These are phyloP conservation scores for Chrysodeixis includens DNA, from an alignment of 2,888 invertebrate species.

Conservation along the genomic window DNA sequence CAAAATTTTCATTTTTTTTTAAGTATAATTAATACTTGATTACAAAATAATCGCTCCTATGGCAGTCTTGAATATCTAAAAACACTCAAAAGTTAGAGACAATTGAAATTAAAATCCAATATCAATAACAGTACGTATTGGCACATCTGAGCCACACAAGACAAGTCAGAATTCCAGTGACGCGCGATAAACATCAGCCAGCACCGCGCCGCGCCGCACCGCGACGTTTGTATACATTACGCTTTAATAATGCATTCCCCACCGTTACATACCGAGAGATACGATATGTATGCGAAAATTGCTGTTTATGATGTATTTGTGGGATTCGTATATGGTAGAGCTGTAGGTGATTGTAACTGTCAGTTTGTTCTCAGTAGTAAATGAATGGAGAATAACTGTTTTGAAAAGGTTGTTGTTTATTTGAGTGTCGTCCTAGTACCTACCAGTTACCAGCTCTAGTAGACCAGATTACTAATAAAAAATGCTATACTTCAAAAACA, in stretches of 20 bases:
- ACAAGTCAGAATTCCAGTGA: conserved; percentile 44
- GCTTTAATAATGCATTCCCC: conserved; percentile 61
- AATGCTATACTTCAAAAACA: too few species aligned
- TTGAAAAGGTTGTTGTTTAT: too few species aligned
- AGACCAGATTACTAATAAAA: too few species aligned
- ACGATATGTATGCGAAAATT: conserved; percentile 55
- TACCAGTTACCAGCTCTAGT: too few species aligned
- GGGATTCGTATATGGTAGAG: conserved; percentile 18
- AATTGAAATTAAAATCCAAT: background rate
- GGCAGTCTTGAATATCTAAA: too few species aligned
- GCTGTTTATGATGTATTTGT: conserved; percentile 52
- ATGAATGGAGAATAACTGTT: too few species aligned
- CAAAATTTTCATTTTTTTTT: too few species aligned
- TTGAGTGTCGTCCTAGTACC: too few species aligned
- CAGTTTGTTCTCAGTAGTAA: too few species aligned
- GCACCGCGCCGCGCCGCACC: conserved; percentile 21
- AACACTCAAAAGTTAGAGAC: background rate
- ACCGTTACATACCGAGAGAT: conserved; percentile 47
- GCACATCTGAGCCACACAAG: conserved; percentile 45
- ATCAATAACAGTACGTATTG: conserved; percentile 11
- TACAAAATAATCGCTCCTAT: too few species aligned
- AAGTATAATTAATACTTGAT: too few species aligned
- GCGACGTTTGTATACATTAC: conserved; percentile 52
- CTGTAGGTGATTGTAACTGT: background rate
- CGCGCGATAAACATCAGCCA: conserved; percentile 51